phyloP scores from a whole-genome alignment of 1,140 invertebrate species.

The Oreohelix idahoensis region DNA sequence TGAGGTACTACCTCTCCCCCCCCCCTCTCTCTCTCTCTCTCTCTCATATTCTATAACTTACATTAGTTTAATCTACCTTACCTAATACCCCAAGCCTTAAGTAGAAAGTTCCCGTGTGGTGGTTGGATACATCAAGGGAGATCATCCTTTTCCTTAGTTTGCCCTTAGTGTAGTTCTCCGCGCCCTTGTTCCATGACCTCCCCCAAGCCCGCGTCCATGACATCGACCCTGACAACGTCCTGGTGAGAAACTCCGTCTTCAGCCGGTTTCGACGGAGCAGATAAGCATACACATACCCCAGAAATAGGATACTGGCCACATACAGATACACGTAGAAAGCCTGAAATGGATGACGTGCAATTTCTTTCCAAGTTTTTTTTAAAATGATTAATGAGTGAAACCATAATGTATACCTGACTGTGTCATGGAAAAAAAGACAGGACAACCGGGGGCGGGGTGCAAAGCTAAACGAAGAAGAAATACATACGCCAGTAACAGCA shows the following conservation, averaged over 20 bases:
- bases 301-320: slow-evolving; percentile 92
- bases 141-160: slow-evolving; percentile 39
- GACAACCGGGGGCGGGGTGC: no score
- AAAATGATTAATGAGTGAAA: no score
- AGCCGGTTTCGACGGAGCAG: slow-evolving; percentile 76
- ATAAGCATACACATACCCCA: slow-evolving; percentile 96
- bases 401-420: no score
- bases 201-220: slow-evolving; percentile 9
- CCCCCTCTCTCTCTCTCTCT: no score
- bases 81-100: slow-evolving; percentile 94
- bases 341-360: slow-evolving; percentile 75
- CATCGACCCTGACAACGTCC: slow-evolving; percentile 23
- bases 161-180: slow-evolving; percentile 8
- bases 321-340: slow-evolving; percentile 98
- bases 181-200: slow-evolving; percentile 12
- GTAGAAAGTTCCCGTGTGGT: slow-evolving; percentile 88
- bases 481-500: no score
- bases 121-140: slow-evolving; percentile 36
- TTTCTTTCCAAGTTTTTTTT: no score
- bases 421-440: no score
- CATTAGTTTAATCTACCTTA: no score
- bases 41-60: no score
- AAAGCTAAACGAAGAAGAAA: no score
- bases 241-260: neutral
- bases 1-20: no score